These are phyloP conservation scores for Myxocyprinus asiaticus DNA, from an alignment of 2,113 vertebrate species.

Conservation along the genomic window DNA sequence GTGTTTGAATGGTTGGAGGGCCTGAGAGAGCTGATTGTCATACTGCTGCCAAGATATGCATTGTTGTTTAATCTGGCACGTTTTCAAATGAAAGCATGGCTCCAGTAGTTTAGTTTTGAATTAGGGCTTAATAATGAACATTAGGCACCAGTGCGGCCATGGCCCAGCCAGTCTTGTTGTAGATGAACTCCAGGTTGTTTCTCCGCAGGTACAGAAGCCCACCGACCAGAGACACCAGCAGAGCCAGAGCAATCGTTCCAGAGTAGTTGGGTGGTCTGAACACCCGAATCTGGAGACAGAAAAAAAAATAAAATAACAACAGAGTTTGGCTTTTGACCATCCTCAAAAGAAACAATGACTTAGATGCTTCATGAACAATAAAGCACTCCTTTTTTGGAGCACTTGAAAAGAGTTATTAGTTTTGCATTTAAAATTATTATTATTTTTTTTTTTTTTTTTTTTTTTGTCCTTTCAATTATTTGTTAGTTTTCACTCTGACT, in stretches of 20 bases:
- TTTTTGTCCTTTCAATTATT: too few species aligned
- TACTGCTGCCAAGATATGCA: constrained; percentile 6
- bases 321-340: too few species aligned
- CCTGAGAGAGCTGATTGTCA: neutral
- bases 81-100: neutral
- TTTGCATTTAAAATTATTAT: too few species aligned
- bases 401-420: too few species aligned
- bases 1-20: constrained; percentile 9
- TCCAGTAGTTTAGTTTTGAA: constrained; percentile 66
- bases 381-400: too few species aligned
- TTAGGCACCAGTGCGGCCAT: constrained; percentile 93
- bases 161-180: constrained; percentile 98
- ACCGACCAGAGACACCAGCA: constrained; percentile 93
- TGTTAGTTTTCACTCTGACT: too few species aligned
- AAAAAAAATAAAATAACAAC: constrained; percentile 29
- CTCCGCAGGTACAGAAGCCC: constrained; percentile 92
- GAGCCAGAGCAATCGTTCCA: constrained; percentile 92
- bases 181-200: constrained; percentile 98
- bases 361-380: too few species aligned
- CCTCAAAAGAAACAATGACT: too few species aligned
- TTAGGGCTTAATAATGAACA: constrained; percentile 69
- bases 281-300: constrained; percentile 85
- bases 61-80: constrained; percentile 20
- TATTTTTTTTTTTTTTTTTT: too few species aligned
- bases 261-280: constrained; percentile 98